phyloP scores from a whole-genome alignment of 2,888 invertebrate genomes.

The Galeopsomyia nigrocyanea region DNA sequence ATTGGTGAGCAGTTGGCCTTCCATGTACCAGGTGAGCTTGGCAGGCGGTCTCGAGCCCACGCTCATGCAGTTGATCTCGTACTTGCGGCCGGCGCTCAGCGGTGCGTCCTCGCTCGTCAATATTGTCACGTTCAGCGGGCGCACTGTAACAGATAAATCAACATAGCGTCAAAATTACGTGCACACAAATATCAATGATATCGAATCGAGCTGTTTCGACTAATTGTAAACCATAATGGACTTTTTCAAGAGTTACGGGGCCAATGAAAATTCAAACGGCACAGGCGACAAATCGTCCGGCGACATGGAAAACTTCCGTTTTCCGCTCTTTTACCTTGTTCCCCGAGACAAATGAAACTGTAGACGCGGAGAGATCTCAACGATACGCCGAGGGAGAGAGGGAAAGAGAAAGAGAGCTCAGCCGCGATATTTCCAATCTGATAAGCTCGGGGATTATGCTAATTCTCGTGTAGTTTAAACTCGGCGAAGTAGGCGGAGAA shows the following conservation, averaged over 20 bases:
- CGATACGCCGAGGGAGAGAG: background rate
- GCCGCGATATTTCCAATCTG: too few relatives aligned
- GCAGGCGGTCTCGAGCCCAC: slow-evolving; percentile 89
- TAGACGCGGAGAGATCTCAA: too few relatives aligned
- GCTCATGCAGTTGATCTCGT: slow-evolving; percentile 86
- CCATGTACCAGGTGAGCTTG: slow-evolving; percentile 88
- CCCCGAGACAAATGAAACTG: too few relatives aligned
- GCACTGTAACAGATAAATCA: slow-evolving; percentile 73
- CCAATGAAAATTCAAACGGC: slow-evolving; percentile 46
- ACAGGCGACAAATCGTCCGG: slow-evolving; percentile 37
- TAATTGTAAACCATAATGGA: too few relatives aligned
- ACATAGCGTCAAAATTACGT: background rate
- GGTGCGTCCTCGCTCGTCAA: slow-evolving; percentile 82
- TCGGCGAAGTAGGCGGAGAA: background rate
- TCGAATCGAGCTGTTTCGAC: too few relatives aligned
- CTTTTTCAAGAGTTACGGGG: too few relatives aligned
- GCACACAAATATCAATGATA: background rate
- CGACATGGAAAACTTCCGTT: slow-evolving; percentile 11
- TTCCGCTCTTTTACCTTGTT: background rate
- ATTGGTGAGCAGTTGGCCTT: slow-evolving; percentile 76
- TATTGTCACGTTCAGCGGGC: slow-evolving; percentile 84
- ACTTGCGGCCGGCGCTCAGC: slow-evolving; percentile 85
- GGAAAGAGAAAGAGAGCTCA: too few relatives aligned
- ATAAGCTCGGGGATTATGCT: too few relatives aligned
- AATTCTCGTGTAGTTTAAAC: too few relatives aligned